Conservation (phyloP, 2,113 vertebrate genomes). For the Anarhynchus alexandrinus region DNA sequence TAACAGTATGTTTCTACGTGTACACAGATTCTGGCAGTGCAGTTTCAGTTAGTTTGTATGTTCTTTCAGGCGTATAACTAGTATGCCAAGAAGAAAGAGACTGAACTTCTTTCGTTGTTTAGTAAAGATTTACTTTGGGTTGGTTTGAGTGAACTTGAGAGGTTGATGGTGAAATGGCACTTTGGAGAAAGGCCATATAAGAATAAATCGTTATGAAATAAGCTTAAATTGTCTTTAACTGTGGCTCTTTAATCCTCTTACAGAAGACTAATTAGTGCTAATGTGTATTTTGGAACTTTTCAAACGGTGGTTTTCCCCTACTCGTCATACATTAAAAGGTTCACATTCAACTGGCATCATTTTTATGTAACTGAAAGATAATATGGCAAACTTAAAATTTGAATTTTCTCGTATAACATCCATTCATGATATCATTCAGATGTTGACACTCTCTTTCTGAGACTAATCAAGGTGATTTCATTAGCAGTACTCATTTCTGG, state of each 20-base stretch:
- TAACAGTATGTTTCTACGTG: neutral
- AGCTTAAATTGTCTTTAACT: neutral
- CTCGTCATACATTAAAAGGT: neutral
- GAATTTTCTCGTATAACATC: neutral
- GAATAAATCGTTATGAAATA: slow-evolving; percentile 25
- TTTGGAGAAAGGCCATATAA: neutral
- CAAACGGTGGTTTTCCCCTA: neutral
- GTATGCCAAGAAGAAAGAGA: neutral
- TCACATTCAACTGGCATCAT: neutral
- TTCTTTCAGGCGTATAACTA: neutral
- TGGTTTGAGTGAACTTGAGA: neutral
- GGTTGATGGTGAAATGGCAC: neutral
- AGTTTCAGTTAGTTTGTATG: neutral
- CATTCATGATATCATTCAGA: neutral
- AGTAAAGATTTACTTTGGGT: neutral
- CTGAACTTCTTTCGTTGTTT: neutral
- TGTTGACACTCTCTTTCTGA: neutral
- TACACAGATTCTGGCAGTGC: neutral
- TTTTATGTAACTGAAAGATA: neutral
- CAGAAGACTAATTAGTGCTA: slow-evolving; percentile 10
- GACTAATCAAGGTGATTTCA: neutral
- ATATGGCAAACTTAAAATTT: neutral
- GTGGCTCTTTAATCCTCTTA: neutral
- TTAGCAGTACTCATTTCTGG: neutral
- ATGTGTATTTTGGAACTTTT: neutral